phyloP scores from a whole-genome alignment of 2,888 invertebrate genomes.

The Andrena haemorrhoa region DNA sequence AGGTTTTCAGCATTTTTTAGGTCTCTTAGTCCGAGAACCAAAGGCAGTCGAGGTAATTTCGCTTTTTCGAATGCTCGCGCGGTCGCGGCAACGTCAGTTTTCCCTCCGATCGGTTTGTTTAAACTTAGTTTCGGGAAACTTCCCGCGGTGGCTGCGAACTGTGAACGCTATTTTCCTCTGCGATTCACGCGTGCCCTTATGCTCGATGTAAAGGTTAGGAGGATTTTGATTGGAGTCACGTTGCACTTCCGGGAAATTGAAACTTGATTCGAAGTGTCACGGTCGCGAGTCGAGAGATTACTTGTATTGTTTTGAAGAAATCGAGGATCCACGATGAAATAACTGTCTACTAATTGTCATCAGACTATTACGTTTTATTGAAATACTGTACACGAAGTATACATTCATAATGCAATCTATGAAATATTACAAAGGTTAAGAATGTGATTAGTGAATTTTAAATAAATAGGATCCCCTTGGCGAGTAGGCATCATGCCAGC shows the following conservation, averaged over 20 bases:
- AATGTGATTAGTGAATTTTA: slow-evolving; percentile 1
- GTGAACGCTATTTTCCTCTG: slow-evolving; percentile 28
- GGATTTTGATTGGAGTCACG: slow-evolving; percentile 44
- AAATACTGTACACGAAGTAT: not conserved
- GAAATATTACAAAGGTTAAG: slow-evolving; percentile 58
- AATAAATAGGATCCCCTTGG: slow-evolving; percentile 95
- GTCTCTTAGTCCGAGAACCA: slow-evolving; percentile 12
- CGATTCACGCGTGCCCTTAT: slow-evolving; percentile 33
- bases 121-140: not conserved
- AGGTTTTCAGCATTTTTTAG: slow-evolving; percentile 63
- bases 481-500: slow-evolving; percentile 95
- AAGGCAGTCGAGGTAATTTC: slow-evolving; percentile 55
- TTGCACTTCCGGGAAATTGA: slow-evolving; percentile 62
- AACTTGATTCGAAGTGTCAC: slow-evolving; percentile 57
- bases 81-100: not conserved
- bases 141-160: slow-evolving; percentile 1
- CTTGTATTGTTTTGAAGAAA: not conserved
- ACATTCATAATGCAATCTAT: not conserved
- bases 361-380: not conserved
- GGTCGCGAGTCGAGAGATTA: not conserved
- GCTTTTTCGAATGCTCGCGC: not conserved
- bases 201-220: slow-evolving; percentile 59
- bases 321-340: not conserved
- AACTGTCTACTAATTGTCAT: slow-evolving; percentile 7
- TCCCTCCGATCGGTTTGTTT: not conserved